Base-by-base conservation (phyloP, 1,140 invertebrate species). In the Listronotus oregonensis region DNA sequence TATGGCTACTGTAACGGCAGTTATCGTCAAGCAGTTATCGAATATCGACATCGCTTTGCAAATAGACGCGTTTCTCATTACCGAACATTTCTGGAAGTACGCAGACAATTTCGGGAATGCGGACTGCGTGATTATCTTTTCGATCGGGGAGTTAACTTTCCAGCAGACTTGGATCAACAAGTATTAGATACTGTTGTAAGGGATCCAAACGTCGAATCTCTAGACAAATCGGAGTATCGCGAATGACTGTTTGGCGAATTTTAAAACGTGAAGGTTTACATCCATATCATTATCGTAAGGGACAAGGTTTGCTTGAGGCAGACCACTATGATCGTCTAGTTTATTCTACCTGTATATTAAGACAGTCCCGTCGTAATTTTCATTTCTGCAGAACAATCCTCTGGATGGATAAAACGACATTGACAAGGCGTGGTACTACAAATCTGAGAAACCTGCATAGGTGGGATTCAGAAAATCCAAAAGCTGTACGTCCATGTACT, bases 391-490 rank as follows among this genome's bases (percentile, higher is more conserved):
- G 37, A 57, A n/a, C 14, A 40, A 21, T 57, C n/a, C 54, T 44
- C 10, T 57, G 54, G 54, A 57, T 34, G 40, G 54, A 43, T 57
- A 34, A 57, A 57, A 34, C 54, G 3, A 17, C 39, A 57, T 57
- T 57, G 5, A 57, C 54, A 57, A 57, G 54, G 21, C 2, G 54
- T 15, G 34, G 37, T 44, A 57, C 55, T 56, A 54, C 17, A 27
- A 63, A 55, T 63, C 21, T 43, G 46, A 52, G 27, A 37, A 54
- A 63, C 39, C 51, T 42, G 18, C 43, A 71, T 52, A 52, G 31
- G 50, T 52, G 50, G 50, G 31, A 52, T 6, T 17, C 17, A 52
- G 50, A 52, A 52, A 52, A 52, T 52, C 50, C 50, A 11, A 11
- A 52, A n/a, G 50, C 17, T n/a, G 17, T 52, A 52, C 18, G 50